Percentiles rank a stretch among this genome's conserved stretches.
Evolutionary conservation across 2,797 vertebrate species (phyloP).

Genomic region (Corythornis leucogaster): DNA sequence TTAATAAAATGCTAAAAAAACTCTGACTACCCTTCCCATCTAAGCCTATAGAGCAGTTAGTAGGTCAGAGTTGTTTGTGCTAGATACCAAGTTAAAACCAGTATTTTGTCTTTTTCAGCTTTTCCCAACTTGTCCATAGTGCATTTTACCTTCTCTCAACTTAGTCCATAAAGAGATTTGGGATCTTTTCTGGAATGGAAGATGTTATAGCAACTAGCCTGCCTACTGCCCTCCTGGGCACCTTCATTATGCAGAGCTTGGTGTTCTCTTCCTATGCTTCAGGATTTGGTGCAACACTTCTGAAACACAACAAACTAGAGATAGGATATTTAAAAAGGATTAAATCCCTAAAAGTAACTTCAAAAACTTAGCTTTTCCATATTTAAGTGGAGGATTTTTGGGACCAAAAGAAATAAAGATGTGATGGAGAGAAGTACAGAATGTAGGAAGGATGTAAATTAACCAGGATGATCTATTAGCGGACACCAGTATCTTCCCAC

Average conservation of each 20-base stretch:
- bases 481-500: not conserved
- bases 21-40: not conserved
- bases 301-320: conserved; percentile 33
- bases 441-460: not conserved
- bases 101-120: conserved; percentile 27
- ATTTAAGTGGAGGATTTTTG: not conserved
- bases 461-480: not conserved
- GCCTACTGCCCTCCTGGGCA: conserved; percentile 62
- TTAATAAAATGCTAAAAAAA: not conserved
- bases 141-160: conserved; percentile 44
- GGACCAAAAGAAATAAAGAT: not conserved
- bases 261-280: conserved; percentile 29
- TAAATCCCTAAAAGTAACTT: not conserved
- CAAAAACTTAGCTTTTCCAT: not conserved
- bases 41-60: not conserved
- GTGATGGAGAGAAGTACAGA: not conserved
- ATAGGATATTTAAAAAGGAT: not conserved
- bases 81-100: not conserved
- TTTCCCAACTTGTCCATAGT: conserved; percentile 30
- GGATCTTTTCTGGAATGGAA: conserved; percentile 57
- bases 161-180: conserved; percentile 66
- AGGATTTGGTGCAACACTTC: conserved; percentile 41
- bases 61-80: conserved; percentile 23
- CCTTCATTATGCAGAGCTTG: conserved; percentile 45
- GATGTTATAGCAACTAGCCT: conserved; percentile 56